Percentiles rank a stretch among this genome's conserved stretches.
Evolutionary conservation across 2,113 vertebrate species (phyloP).

Genomic region (Hippocampus guttulatus): DNA sequence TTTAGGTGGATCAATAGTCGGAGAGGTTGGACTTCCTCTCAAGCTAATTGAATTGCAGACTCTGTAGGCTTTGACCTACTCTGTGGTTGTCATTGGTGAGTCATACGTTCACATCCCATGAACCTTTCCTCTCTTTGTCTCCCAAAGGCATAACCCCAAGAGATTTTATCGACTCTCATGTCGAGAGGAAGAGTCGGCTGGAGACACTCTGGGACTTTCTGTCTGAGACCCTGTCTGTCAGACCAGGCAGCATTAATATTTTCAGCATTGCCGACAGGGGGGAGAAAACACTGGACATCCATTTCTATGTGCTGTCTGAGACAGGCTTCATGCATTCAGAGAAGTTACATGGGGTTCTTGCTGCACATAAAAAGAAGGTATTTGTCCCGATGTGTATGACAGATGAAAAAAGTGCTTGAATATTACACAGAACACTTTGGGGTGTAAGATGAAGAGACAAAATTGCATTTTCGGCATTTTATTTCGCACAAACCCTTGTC

Average conservation of each 20-base stretch:
- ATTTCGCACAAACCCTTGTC: constrained; percentile 49
- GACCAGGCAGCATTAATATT: constrained; percentile 66
- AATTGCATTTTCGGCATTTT: constrained; percentile 53
- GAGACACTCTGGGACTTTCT: constrained; percentile 75
- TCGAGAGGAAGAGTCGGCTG: constrained; percentile 61
- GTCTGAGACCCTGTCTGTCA: constrained; percentile 71
- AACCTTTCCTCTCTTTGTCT: constrained; percentile 50
- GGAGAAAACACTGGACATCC: constrained; percentile 69
- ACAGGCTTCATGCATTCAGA: constrained; percentile 71
- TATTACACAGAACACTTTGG: constrained; percentile 45
- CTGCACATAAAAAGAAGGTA: constrained; percentile 75
- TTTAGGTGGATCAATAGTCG: constrained; percentile 39
- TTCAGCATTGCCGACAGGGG: constrained; percentile 70
- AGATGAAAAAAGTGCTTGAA: constrained; percentile 51
- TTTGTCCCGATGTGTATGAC: constrained; percentile 25
- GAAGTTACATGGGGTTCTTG: constrained; percentile 74
- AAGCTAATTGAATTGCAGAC: constrained; percentile 44
- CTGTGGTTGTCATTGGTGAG: constrained; percentile 52
- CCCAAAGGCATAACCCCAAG: constrained; percentile 75
- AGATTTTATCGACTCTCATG: constrained; percentile 75
- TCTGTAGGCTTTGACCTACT: constrained; percentile 52
- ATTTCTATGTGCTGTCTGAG: constrained; percentile 69
- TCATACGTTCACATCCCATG: constrained; percentile 31
- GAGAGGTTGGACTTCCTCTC: constrained; percentile 31
- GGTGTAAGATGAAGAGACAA: constrained; percentile 46